A percentile compares a stretch with the other conserved stretches of the same genome.
Conservation (phyloP, 2,888 invertebrate genomes). For the Ischnura elegans region DNA sequence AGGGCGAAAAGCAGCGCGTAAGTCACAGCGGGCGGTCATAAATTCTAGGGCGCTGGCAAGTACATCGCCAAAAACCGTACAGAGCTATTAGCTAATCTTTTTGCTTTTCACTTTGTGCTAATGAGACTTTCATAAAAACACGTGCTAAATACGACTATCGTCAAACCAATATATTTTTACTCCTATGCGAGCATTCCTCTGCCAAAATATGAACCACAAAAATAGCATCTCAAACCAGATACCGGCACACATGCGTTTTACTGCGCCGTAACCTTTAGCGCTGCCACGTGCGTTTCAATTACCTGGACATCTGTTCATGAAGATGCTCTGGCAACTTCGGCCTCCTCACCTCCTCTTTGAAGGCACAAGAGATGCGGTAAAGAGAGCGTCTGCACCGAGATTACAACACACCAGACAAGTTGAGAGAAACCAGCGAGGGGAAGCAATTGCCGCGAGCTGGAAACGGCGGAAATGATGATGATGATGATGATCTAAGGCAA, state of each 20-base stretch:
- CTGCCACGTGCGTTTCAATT: conserved; percentile 46
- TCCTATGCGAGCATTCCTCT: background rate
- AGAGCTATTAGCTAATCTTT: background rate
- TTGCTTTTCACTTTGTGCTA: background rate
- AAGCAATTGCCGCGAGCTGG: background rate
- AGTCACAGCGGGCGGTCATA: background rate
- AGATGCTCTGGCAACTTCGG: background rate
- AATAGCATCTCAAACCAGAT: background rate
- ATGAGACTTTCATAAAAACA: background rate
- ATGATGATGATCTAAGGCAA: background rate
- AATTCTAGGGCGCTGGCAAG: background rate
- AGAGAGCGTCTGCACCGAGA: background rate
- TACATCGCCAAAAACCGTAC: background rate
- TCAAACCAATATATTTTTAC: background rate
- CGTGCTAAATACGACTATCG: background rate
- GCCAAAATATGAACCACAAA: background rate
- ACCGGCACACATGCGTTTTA: background rate
- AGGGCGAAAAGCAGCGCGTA: background rate
- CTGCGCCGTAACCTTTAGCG: conserved; percentile 55
- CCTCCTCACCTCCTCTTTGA: background rate
- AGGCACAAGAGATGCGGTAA: background rate
- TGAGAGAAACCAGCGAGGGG: background rate
- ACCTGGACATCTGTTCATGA: conserved; percentile 46
- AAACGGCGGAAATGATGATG: background rate
- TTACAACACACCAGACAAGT: background rate